A percentile compares a stretch with the other conserved stretches of the same genome.
phyloP scores from a whole-genome alignment of 1,140 invertebrate genomes.

The Pygmarrhopalites habei region DNA sequence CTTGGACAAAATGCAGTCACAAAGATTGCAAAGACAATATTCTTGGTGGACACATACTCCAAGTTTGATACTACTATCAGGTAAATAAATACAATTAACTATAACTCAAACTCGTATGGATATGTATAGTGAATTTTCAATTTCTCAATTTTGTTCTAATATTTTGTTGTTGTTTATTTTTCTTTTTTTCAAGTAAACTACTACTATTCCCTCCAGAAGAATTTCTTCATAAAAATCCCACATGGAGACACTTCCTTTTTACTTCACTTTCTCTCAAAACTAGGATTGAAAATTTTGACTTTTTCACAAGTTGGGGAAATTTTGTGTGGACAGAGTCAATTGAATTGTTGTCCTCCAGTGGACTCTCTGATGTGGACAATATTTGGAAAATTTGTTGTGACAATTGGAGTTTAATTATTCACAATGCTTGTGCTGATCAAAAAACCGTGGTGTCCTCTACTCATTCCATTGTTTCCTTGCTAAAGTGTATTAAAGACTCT shows the following conservation, averaged over 20 bases:
- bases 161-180: neutral
- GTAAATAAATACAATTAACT: too few relatives aligned
- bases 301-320: conserved; percentile 24
- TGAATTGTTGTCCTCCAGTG: neutral
- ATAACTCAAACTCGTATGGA: too few relatives aligned
- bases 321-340: conserved; percentile 12
- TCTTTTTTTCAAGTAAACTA: neutral
- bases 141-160: too few relatives aligned
- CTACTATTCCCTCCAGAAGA: conserved; percentile 17
- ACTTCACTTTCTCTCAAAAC: conserved; percentile 20
- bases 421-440: conserved; percentile 3
- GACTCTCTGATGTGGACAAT: too few relatives aligned
- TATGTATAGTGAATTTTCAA: too few relatives aligned
- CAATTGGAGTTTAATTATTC: conserved; percentile 16
- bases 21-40: conserved; percentile 21
- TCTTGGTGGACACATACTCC: conserved; percentile 9
- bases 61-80: neutral
- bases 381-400: neutral
- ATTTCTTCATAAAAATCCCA: conserved; percentile 15
- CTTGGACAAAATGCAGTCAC: conserved; percentile 4
- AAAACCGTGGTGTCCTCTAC: conserved; percentile 10
- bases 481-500: neutral
- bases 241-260: conserved; percentile 24
- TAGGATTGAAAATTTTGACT: conserved; percentile 1
- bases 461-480: conserved; percentile 20